Evolutionary conservation across 2,113 vertebrate genomes (phyloP).

Genomic region (Bucco capensis): DNA sequence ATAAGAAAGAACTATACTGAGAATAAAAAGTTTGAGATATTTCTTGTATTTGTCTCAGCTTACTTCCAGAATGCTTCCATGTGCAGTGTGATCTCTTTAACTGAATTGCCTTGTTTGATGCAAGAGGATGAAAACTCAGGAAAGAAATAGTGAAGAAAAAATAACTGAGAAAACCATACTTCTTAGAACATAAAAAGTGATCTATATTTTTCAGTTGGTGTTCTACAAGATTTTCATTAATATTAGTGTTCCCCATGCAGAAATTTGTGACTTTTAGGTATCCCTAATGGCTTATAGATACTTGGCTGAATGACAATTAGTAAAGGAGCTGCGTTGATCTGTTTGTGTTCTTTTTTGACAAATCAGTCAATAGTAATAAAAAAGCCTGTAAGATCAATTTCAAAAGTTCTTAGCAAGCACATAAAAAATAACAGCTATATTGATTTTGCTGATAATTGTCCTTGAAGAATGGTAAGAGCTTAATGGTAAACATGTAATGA

Average conservation of each 20-base stretch:
- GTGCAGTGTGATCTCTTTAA: neutral
- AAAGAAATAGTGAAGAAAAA: neutral
- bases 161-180: neutral
- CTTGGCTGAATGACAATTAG: constrained; percentile 33
- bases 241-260: neutral
- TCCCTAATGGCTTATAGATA: constrained; percentile 22
- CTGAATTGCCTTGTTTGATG: neutral
- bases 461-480: constrained; percentile 28
- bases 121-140: neutral
- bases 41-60: neutral
- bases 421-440: constrained; percentile 40
- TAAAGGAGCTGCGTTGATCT: constrained; percentile 14
- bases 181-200: neutral
- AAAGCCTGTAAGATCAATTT: constrained; percentile 33
- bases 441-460: constrained; percentile 61
- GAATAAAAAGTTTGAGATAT: neutral
- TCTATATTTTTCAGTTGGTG: neutral
- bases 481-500: constrained; percentile 24
- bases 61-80: neutral
- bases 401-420: constrained; percentile 42
- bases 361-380: neutral
- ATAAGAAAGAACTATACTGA: neutral
- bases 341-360: constrained; percentile 28
- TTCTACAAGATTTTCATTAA: neutral
- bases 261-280: neutral